Percentiles rank a stretch among this genome's conserved stretches.
phyloP scores from a whole-genome alignment of 2,888 invertebrate genomes.

The Mesoligia furuncula region DNA sequence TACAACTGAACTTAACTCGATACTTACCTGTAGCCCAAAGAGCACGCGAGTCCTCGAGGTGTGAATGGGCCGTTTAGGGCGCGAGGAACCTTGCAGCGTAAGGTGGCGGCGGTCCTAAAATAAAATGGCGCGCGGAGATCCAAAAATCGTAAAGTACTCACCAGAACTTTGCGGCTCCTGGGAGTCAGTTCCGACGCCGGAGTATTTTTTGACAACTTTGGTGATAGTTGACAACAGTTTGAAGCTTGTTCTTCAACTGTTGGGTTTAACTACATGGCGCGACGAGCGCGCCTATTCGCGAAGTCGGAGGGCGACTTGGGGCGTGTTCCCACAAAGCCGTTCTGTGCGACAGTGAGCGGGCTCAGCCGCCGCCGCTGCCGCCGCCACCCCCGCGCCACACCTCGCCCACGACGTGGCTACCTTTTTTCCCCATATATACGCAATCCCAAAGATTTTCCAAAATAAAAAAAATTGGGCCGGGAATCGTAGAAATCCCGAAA shows the following conservation, averaged over 20 bases:
- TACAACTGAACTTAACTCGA: neutral
- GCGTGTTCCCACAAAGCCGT: constrained; percentile 75
- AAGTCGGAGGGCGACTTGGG: constrained; percentile 61
- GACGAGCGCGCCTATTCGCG: constrained; percentile 72
- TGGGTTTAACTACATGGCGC: constrained; percentile 75
- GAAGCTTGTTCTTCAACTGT: constrained; percentile 74
- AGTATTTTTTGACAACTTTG: constrained; percentile 80
- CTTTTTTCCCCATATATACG: constrained; percentile 65
- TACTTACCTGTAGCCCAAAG: constrained; percentile 13
- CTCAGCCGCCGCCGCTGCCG: constrained; percentile 48
- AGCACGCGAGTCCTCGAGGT: constrained; percentile 39
- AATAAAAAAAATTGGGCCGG: constrained; percentile 21
- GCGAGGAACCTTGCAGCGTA: constrained; percentile 45
- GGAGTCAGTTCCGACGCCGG: constrained; percentile 72
- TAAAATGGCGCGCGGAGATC: constrained; percentile 78
- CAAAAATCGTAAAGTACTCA: constrained; percentile 72
- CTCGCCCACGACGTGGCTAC: constrained; percentile 61
- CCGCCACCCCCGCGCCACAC: constrained; percentile 62
- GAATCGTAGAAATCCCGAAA: neutral
- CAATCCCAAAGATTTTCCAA: constrained; percentile 50
- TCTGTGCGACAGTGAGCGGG: constrained; percentile 74
- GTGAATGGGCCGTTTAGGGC: constrained; percentile 52
- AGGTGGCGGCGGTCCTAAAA: constrained; percentile 58
- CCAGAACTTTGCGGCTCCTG: constrained; percentile 75
- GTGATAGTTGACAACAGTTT: constrained; percentile 81